Percentiles rank a stretch among this genome's conserved stretches.
These are phyloP conservation scores for Tenebrosternarchus preto DNA, from an alignment of 2,113 vertebrate genomes.

Conservation along the genomic window DNA sequence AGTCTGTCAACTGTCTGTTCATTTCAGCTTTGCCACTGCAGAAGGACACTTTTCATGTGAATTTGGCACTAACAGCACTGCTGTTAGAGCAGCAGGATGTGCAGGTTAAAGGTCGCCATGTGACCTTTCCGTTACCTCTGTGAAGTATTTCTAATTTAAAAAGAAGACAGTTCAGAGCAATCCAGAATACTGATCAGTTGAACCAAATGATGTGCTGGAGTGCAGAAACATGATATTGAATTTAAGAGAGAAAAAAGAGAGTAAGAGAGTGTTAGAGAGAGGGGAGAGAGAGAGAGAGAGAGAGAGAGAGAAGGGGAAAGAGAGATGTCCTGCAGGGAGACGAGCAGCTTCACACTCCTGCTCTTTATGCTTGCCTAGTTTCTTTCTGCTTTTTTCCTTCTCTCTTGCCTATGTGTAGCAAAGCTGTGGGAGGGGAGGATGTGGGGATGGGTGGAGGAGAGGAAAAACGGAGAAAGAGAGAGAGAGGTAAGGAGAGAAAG, in stretches of 20 bases:
- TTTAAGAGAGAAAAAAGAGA: constrained; percentile 8
- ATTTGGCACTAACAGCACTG: too few species aligned
- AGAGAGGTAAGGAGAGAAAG: constrained; percentile 15
- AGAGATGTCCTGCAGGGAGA: constrained; percentile 10
- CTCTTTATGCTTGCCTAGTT: not conserved
- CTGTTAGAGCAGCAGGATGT: too few species aligned
- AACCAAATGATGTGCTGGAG: not conserved
- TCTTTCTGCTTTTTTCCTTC: not conserved
- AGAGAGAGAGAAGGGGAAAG: too few species aligned
- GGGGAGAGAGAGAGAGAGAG: too few species aligned
- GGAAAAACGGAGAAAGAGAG: constrained; percentile 15
- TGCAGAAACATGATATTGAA: not conserved
- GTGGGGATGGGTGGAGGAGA: constrained; percentile 26
- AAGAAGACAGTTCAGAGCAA: constrained; percentile 24
- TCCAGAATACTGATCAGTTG: constrained; percentile 5
- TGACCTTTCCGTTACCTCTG: not conserved
- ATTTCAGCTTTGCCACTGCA: constrained; percentile 38
- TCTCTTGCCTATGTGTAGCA: not conserved
- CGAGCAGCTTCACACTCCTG: not conserved
- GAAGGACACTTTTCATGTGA: too few species aligned
- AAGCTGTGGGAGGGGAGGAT: constrained; percentile 38
- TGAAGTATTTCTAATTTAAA: constrained; percentile 9
- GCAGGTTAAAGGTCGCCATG: not conserved
- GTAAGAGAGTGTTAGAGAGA: not conserved
- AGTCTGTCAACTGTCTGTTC: constrained; percentile 50